phyloP scores from a whole-genome alignment of 1,140 invertebrate genomes.

The Diorhabda carinulata region DNA sequence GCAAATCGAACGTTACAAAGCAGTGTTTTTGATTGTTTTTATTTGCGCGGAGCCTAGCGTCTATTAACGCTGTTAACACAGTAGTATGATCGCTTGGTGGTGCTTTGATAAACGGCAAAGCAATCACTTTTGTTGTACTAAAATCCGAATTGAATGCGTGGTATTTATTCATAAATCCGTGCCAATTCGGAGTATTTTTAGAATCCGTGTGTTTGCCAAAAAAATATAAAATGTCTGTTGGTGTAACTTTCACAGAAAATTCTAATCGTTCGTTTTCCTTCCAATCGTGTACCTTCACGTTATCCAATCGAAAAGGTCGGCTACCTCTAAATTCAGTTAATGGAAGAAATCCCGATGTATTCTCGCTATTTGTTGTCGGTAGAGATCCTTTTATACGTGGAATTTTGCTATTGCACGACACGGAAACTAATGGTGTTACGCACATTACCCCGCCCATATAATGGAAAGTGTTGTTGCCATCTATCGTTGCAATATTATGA shows the following conservation, averaged over 20 bases:
- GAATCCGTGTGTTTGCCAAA: neutral
- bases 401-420: neutral
- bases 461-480: constrained; percentile 5
- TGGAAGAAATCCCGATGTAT: neutral
- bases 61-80: neutral
- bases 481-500: neutral
- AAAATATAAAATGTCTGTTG: neutral
- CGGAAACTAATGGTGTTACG: neutral
- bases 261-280: neutral
- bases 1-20: neutral
- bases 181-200: neutral
- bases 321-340: neutral
- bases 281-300: neutral
- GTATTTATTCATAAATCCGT: neutral
- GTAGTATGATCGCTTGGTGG: neutral
- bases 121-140: neutral
- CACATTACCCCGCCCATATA: neutral
- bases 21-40: neutral
- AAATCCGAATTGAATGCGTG: neutral
- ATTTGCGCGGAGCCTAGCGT: constrained; percentile 4
- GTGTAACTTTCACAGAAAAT: neutral
- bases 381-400: neutral
- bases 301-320: constrained; percentile 12
- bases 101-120: neutral
- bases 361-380: neutral